Conservation (phyloP, 2,113 vertebrate species). For the Xyrauchen texanus region DNA sequence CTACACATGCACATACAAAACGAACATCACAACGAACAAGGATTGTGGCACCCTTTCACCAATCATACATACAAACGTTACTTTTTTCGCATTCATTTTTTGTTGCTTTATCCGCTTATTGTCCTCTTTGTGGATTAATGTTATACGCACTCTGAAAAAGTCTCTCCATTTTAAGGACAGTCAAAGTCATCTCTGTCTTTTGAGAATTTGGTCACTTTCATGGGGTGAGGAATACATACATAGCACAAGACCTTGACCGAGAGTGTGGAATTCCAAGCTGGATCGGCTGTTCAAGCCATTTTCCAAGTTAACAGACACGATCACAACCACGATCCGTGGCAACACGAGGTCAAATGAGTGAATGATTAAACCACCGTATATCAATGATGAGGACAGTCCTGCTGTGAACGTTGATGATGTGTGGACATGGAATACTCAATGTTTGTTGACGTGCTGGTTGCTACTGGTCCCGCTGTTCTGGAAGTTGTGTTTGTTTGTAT, state of each 20-base stretch:
- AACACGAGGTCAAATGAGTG: slow-evolving; percentile 4
- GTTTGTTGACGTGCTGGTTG: slow-evolving; percentile 31
- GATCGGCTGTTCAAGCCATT: slow-evolving; percentile 27
- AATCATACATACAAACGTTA: slow-evolving; percentile 37
- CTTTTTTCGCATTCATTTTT: slow-evolving; percentile 20
- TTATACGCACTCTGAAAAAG: slow-evolving; percentile 24
- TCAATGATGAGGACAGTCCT: slow-evolving; percentile 58
- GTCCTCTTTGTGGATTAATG: slow-evolving; percentile 6
- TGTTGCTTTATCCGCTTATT: slow-evolving; percentile 4
- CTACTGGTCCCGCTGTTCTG: slow-evolving; percentile 38
- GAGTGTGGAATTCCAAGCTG: slow-evolving; percentile 12
- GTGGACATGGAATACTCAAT: slow-evolving; percentile 1
- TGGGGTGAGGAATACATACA: slow-evolving; percentile 37
- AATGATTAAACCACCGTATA: slow-evolving; percentile 60
- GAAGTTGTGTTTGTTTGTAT: slow-evolving; percentile 14
- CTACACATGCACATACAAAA: slow-evolving; percentile 67
- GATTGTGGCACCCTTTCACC: slow-evolving; percentile 72
- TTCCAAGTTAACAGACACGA: not conserved
- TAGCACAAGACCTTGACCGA: not conserved
- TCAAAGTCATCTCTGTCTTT: slow-evolving; percentile 10
- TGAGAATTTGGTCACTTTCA: slow-evolving; percentile 53
- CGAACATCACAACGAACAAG: slow-evolving; percentile 50
- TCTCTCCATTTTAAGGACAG: not conserved
- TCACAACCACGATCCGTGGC: slow-evolving; percentile 12
- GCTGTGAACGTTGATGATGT: slow-evolving; percentile 53